Base-by-base conservation (phyloP, 2,888 invertebrate species). In the Chaitophorus viminalis region DNA sequence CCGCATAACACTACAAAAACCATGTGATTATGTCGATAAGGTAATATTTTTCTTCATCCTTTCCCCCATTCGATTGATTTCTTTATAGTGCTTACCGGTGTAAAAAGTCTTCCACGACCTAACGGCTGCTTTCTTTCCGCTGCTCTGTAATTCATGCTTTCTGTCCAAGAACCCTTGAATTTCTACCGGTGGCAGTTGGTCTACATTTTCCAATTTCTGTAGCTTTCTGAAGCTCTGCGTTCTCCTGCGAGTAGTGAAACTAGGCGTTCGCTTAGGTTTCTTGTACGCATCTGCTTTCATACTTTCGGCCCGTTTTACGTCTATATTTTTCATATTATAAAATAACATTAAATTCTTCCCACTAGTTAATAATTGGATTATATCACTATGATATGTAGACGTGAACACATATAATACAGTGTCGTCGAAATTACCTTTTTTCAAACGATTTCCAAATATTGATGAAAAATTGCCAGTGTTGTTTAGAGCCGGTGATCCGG, bases 91-190 rank as follows among this genome's bases (percentile, higher is more conserved):
- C 78, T 89, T 89, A 92, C 92, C 92, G 0, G 97, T 96, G 92
- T 98, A 97, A 92, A 96, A 97, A 87, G 94, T 94, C 91, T 98
- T 98, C 99, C 99, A 99, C 0, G 98, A 97, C 9, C 99, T 94
- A 9, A 98, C 96, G 0, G 98, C 96, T 0, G 99, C 98, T 90
- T 97, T 95, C 92, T 98, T 98, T 29, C 98, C 98, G 18, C 98
- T 98, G 89, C 96, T 95, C 89, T 97, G 97, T 0, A 97, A 93
- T 90, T 98, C 97, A 91, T 99, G 99, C 92, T 99, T 99, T 83
- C 99, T 94, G 90, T 99, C 99, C 88, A 99, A 92, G 90, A 94
- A 93, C 90, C 98, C 97, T 92, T 98, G 96, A 74, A 98, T 96
- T 92, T 98, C 98, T 0, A 97, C 96, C 0, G 97, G 97, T 8